Evolutionary conservation across 2,113 vertebrate species (phyloP).

Genomic region (Lamprotornis superbus): DNA sequence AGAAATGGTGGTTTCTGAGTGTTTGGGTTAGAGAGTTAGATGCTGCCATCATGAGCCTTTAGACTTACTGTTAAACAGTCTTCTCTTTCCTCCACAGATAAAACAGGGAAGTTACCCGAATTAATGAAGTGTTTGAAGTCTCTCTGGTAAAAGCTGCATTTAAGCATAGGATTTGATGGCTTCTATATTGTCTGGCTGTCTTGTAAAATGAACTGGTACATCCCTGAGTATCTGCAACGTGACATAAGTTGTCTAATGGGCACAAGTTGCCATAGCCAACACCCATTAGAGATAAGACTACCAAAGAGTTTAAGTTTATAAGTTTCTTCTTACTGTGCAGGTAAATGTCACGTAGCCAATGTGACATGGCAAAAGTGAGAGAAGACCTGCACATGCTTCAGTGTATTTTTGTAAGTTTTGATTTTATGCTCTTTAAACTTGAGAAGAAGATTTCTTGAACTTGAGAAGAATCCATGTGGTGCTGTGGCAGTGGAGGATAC

Average conservation of each 20-base stretch:
- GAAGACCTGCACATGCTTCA: fast-evolving
- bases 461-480: fast-evolving
- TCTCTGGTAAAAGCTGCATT: not conserved
- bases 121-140: not conserved
- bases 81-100: not conserved
- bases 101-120: not conserved
- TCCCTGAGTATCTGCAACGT: not conserved
- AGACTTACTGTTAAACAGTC: not conserved
- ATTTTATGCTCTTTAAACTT: not conserved
- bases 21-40: not conserved
- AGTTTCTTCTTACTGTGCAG: not conserved
- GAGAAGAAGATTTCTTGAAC: not conserved
- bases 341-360: not conserved
- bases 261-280: not conserved
- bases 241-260: not conserved
- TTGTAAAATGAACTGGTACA: not conserved
- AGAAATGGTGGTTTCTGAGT: not conserved
- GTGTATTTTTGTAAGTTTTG: not conserved
- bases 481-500: not conserved
- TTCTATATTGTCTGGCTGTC: fast-evolving
- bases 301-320: not conserved
- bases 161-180: not conserved
- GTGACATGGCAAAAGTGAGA: fast-evolving
- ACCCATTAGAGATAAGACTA: not conserved
- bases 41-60: not conserved